Base-by-base conservation (phyloP, 2,113 vertebrate species). In the Phoenicopterus ruber region DNA sequence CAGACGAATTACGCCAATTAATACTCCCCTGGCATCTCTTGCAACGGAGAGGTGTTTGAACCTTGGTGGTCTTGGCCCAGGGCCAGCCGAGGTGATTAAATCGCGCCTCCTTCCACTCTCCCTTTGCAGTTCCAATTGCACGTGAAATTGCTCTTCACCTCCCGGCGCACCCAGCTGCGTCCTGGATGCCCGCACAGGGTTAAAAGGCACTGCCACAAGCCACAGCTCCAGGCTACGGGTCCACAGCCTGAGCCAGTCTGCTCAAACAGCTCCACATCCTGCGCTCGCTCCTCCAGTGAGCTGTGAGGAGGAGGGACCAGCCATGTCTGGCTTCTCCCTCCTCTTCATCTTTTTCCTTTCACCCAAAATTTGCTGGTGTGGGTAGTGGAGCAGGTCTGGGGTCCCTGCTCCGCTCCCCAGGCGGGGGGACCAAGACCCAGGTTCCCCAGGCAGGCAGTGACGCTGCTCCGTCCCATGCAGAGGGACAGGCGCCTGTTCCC, bases 51-150 rank as follows among this genome's bases (percentile, higher is more conserved):
- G 78, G 84, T 95, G 78, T 94, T 76, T 80, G 76, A 94, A 91
- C 66, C 77, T 87, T 93, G 94, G 93, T 91, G 84, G 91, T 82
- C 96, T n/a, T 90, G 73, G 95, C 93, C 94, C 70, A 46, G 58
- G 63, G 88, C 94, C 96, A 96, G 73, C 11, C 0, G 7, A 94
- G 93, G 96, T 95, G 94, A 96, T 94, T 96, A 91, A 95, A 96
- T n/a, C 0, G 0, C 0, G 3, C 81, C 86, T 94, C 89, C 84
- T 86, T 89, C 26, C 0, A 0, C 66, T 82, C 62, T 86, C 84
- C 86, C 69, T 85, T 16, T 65, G 86, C 61, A 47, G 91, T 72
- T 92, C 73, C 94, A 97, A 94, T 66, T 76, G 92, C 73, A 96
- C 3, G 1, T 91, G 88, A 92, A 95, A 96, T 96, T 52, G 82